Evolutionary conservation across 1,140 invertebrate species (phyloP).

Genomic region (Stegodyphus dumicola): DNA sequence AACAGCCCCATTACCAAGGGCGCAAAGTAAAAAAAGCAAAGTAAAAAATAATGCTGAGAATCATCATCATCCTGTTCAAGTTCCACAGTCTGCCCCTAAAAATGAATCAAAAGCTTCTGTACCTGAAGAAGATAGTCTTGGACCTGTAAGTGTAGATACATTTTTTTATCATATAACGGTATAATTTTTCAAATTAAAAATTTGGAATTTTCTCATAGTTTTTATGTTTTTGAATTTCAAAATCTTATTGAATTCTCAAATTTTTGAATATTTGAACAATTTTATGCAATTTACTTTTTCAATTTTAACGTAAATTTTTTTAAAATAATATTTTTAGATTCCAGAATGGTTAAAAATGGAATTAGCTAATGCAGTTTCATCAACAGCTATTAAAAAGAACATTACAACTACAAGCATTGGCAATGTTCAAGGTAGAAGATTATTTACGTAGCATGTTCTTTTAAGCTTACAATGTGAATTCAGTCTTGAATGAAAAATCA

Average conservation of each 20-base stretch:
- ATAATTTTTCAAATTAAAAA: background rate
- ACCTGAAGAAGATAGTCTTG: conserved; percentile 41
- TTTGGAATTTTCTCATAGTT: background rate
- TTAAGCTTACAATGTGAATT: too few relatives aligned
- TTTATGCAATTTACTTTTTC: background rate
- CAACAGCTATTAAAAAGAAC: conserved; percentile 31
- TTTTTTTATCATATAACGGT: background rate
- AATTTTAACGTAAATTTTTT: conserved; percentile 5
- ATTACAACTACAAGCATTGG: conserved; percentile 38
- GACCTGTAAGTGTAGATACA: conserved; percentile 30
- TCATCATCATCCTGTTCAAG: conserved; percentile 63
- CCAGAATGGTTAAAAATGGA: conserved; percentile 69
- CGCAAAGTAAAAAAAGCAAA: conserved; percentile 2
- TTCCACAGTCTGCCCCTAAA: background rate
- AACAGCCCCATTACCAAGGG: conserved; percentile 72
- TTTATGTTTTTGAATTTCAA: background rate
- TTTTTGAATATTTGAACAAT: background rate
- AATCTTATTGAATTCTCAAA: background rate
- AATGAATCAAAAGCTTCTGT: background rate
- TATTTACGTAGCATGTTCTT: background rate
- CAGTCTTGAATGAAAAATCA: background rate
- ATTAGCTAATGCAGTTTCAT: conserved; percentile 66
- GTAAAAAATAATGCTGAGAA: conserved; percentile 60
- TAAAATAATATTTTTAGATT: conserved; percentile 63
- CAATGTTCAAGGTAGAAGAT: conserved; percentile 21